Base-by-base conservation (phyloP, 2,888 invertebrate genomes). In the Oscheius sp. region DNA sequence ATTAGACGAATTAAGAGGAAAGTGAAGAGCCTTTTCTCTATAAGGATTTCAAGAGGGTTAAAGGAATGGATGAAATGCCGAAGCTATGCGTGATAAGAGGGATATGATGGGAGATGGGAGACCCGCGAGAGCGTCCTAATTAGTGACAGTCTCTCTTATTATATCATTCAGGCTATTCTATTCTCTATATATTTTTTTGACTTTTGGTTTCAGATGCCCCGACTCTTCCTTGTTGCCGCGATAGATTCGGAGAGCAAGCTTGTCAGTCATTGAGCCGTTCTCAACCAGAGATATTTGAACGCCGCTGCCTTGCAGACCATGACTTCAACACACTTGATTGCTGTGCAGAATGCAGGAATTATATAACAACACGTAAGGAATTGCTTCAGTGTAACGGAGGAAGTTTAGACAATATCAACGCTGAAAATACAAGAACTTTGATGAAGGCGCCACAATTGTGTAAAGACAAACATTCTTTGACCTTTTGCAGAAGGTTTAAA, bases 241-340 rank as follows among this genome's bases (percentile, higher is more conserved):
- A 84, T 70, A 74, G 82, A 35, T 81, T 83, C 53, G 84, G 84
- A 35, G 77, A 79, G 61, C 74, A 78, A 43, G 80, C 84, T 0
- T 84, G 84, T 64, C 79, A 79, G 53, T 78, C 80, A 16, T 55
- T 84, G 71, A 70, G 82, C 25, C 81, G 79, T 69, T 64, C 82
- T 5, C 83, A 84, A 55, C 78, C 83, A 16, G 79, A 74, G 6
- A 49, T 74, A 1, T 84, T 84, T 64, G 84, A 84, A 56, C 76
- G 77, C 29, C 73, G 81, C 69, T 84, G 84, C 49, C 71, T 84
- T 18, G 52, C 63, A 12, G 84, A 84, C 61, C 84, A 84, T 73
- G 84, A 84, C 61, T 84, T 84, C 73, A 78, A 80, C 71, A 76
- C 82, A 5, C 77, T 83, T 18, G 81, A 81, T 71, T 84, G 84